phyloP scores from a whole-genome alignment of 2,113 vertebrate genomes.

The Acinonyx jubatus region DNA sequence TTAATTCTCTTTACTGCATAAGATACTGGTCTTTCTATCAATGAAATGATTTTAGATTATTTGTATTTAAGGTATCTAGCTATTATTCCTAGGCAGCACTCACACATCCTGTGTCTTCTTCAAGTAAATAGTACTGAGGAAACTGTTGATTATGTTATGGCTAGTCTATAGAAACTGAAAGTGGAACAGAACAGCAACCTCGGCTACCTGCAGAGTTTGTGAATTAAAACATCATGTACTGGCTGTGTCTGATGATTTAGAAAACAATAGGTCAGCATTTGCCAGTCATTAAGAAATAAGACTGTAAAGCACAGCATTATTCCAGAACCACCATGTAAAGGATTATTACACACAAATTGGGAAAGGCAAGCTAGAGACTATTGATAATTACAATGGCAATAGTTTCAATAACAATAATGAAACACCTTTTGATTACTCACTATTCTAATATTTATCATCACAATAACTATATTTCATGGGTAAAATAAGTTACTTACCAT shows the following conservation, averaged over 20 bases:
- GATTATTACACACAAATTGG: constrained; percentile 31
- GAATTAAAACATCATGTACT: constrained; percentile 54
- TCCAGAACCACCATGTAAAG: not conserved
- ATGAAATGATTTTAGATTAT: not conserved
- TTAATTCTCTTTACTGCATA: not conserved
- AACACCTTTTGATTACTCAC: not conserved
- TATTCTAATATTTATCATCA: not conserved
- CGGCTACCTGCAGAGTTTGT: constrained; percentile 27
- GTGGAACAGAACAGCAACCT: not conserved
- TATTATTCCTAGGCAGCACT: not conserved
- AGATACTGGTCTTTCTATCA: not conserved
- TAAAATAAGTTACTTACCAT: not conserved
- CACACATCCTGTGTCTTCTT: not conserved
- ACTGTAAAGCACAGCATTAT: not conserved
- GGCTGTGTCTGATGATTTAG: constrained; percentile 12
- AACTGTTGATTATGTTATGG: constrained; percentile 39
- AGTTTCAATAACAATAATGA: constrained; percentile 9
- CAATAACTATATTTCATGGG: not conserved
- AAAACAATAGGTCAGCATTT: constrained; percentile 73
- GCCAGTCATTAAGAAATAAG: constrained; percentile 57
- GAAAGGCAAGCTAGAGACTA: not conserved
- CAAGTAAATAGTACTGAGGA: not conserved
- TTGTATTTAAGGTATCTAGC: not conserved
- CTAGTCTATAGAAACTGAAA: not conserved
- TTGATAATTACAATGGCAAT: constrained; percentile 10